These are phyloP conservation scores for Chaetophractus vellerosus DNA, from an alignment of 2,797 vertebrate species.

Conservation along the genomic window DNA sequence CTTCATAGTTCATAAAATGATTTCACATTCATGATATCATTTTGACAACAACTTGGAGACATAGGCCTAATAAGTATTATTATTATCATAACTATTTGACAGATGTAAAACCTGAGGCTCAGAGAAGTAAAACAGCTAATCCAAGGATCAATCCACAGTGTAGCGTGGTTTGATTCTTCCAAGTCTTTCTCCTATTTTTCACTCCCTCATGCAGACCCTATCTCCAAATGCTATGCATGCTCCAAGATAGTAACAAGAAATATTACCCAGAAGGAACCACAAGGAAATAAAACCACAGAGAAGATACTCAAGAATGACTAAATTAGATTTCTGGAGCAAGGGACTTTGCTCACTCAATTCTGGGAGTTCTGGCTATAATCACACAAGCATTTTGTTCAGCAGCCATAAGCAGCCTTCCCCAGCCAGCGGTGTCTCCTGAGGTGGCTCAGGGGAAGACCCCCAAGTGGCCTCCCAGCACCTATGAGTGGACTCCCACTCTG, in stretches of 20 bases:
- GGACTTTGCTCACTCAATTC: neutral
- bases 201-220: neutral
- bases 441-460: neutral
- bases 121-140: constrained; percentile 20
- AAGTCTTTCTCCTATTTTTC: neutral
- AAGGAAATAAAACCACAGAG: constrained; percentile 40
- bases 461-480: neutral
- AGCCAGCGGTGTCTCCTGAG: constrained; percentile 11
- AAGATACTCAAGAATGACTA: constrained; percentile 56
- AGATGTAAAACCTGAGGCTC: constrained; percentile 55
- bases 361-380: neutral
- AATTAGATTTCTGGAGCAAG: constrained; percentile 36
- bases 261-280: neutral
- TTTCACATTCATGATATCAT: constrained; percentile 41
- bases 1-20: constrained; percentile 58
- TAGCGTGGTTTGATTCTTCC: constrained; percentile 32
- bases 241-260: neutral
- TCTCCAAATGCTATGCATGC: constrained; percentile 10
- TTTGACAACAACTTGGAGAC: constrained; percentile 58
- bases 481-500: neutral
- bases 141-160: constrained; percentile 10
- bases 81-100: neutral
- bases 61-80: constrained; percentile 11
- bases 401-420: neutral
- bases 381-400: neutral